Base-by-base conservation (phyloP, 1,140 invertebrate species). In the Microplitis mediator region DNA sequence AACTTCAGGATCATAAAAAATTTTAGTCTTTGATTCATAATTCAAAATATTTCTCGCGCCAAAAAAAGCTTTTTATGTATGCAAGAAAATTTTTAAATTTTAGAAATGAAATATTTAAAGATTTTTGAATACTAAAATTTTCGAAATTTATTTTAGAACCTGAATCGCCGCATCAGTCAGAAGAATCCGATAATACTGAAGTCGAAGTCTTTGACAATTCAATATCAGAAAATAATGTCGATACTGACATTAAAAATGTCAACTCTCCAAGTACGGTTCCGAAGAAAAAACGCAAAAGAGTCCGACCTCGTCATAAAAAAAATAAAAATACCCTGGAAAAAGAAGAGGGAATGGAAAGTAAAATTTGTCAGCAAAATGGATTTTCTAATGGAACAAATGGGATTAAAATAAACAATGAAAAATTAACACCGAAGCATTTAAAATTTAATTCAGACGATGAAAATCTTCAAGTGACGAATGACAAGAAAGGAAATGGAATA, bases 341-440 rank as follows among this genome's bases (percentile, higher is more conserved):
- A 69, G 6, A 16, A 34, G 3, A 5, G 3, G 11, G 5, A 36
- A 39, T 16, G 13, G 50, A 11, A 52, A 56, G 77, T 77, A 32
- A 82, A 74, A 14, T 76, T 80, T 9, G 69, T 77, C 35, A 80
- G 39, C 79, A 82, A 67, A 82, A 82, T 70, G 60, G 79, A 3
- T 82, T 83, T 66, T 70, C 78, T 54, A 69, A 60, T 34, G 4
- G 61, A 11, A 76, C 76, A 39, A 13, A 34, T 5, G 9, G 4
- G 0, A 60, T n/a, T 4, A 61, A 45, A 39, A 45, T 39, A 5
- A 11, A 52, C 31, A 56, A 36, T 23, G n/a, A 52, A 5, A 69
- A 72, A 64, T 54, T 67, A 23, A 56, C 31, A 34, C n/a, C 58
- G 23, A 62, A 74, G 31, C 63, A 74, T 31, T 13, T 75, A 14